Conservation (phyloP, 2,797 vertebrate species). For the Micromesistius poutassou region DNA sequence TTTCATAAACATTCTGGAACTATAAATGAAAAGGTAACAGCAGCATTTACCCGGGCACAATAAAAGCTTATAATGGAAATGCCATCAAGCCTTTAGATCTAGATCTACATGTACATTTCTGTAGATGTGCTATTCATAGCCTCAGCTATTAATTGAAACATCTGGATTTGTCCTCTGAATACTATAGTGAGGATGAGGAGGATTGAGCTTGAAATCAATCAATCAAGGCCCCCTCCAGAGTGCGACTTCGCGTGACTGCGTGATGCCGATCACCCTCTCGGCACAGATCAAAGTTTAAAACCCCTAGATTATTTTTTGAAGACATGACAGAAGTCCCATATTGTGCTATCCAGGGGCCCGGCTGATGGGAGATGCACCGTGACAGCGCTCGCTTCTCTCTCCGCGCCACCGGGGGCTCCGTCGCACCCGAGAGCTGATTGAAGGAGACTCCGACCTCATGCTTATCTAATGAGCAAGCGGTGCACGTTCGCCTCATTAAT, state of each 20-base stretch:
- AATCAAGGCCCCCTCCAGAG: not conserved
- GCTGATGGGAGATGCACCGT: not conserved
- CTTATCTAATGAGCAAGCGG: constrained; percentile 52
- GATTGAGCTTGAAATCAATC: not conserved
- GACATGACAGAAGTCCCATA: not conserved
- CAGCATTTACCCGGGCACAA: not conserved
- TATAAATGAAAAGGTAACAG: not conserved
- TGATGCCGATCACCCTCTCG: no score
- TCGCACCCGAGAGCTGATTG: constrained; percentile 37
- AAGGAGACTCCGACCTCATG: constrained; percentile 46
- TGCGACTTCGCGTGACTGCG: not conserved
- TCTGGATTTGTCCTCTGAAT: not conserved
- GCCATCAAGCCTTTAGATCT: not conserved
- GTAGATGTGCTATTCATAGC: not conserved
- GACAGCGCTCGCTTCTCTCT: constrained; percentile 40
- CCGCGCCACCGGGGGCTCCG: constrained; percentile 24
- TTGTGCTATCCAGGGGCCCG: not conserved
- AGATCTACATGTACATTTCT: not conserved
- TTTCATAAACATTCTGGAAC: not conserved
- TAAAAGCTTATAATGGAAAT: not conserved
- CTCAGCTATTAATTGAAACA: not conserved
- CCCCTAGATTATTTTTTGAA: not conserved
- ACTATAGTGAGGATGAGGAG: not conserved
- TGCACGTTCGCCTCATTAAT: constrained; percentile 57
- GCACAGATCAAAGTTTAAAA: not conserved